Evolutionary conservation across 2,888 invertebrate species (phyloP), one percentile per base, ranked within the genome.

Genomic region (Chaetogeoica ovagalla): DNA sequence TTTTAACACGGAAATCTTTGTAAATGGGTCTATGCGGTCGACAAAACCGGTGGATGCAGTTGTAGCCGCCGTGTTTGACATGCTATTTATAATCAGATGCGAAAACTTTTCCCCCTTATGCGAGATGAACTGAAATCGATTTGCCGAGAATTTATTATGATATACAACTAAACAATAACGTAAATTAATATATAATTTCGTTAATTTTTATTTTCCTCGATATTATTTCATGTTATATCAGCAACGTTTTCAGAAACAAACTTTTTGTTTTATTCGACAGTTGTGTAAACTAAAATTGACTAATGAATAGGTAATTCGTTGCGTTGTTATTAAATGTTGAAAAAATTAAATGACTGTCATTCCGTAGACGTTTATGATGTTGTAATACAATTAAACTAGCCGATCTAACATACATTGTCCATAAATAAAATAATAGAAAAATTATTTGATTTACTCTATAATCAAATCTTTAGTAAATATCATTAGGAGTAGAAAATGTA

Each of bases 11-110:
- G 98, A 97, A 88, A 97, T 92, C 90, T 98, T 98, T 85, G 96
- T 95, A 89, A 98, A 98, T 86, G 98, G 98, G 91, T 98, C 98
- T 90, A 98, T 98, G 89, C 97, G 94, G 91, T 98, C 98, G 89
- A 97, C 97, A 91, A 97, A 95, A 82, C 81, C 77, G 48, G 79
- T 75, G 37, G 81, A 72, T 30, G 81, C 63, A 62, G 69, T 59
- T 43, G 79, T 79, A 70, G 79, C 39, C 57, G 79, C 71, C 23
- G 79, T 30, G 70, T 79, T 79, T 70, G 79, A 79, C 79, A 79
- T 79, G 79, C 79, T 79, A 62, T 79, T 71, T 71, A 59, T 23
- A 79, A 71, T 71, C 79, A 71, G 55, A 63, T 57, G 23, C 43
- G 43, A 65, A 70, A 43, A 52, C 63, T 30, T 76, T 48, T 59